Base-by-base conservation (phyloP, 2,113 vertebrate genomes). In the Aldabrachelys gigantea region DNA sequence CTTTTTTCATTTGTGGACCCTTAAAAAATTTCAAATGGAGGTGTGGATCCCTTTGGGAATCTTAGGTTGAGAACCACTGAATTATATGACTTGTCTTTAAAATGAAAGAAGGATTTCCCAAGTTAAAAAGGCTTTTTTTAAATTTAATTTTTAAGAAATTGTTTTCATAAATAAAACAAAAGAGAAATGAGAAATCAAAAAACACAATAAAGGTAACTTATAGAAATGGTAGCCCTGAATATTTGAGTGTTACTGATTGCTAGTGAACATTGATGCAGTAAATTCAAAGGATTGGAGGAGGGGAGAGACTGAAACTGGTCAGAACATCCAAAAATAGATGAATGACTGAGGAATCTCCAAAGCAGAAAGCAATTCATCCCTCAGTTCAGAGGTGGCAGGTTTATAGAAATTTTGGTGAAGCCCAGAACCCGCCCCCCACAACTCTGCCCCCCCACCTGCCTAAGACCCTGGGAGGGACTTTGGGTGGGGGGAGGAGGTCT, bases 91-190 rank as follows among this genome's bases (percentile, higher is more conserved):
- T 91, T 88, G 52, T 3, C 12, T 80, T 75, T 69, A 22, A 92
- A 89, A 94, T 35, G 80, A 78, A 89, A 90, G 47, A n/a, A 91
- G 79, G 31, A 21, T 92, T 78, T 90, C 92, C 41, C 19, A 85
- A 0, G 4, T 57, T 59, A 24, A 12, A 44, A 44, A 76, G 10
- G 4, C 10, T 11, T 75, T 62, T 62, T 54, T 62, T 6, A 44
- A 44, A 44, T 44, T 44, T 44, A 44, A 44, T 69, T 69, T 69
- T n/a, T 8, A 72, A n/a, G 5, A 72, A 72, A 72, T 72, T 62
- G 13, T 62, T 31, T 62, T 62, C 59, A 35, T 62, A 35, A 72
- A 41, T 24, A 76, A 76, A 76, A 5, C 10, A 76, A 44, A 41
- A 76, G 6, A 76, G 22, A 76, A 76, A 25, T 25, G 72, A 76